Base-by-base conservation (phyloP, 2,888 invertebrate genomes). In the Microplitis deprimator region DNA sequence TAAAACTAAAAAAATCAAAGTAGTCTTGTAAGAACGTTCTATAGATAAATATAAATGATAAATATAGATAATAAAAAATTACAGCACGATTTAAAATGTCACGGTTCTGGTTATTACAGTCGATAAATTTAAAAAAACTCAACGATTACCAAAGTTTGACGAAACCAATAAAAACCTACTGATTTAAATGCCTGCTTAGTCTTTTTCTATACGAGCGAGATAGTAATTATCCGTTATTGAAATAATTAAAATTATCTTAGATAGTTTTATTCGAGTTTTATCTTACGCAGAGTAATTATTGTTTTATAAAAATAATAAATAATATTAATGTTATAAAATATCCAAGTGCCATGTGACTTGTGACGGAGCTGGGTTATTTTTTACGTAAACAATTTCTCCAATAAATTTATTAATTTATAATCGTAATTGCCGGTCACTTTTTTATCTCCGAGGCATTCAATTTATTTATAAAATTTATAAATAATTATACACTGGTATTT, bases 131-230 rank as follows among this genome's bases (percentile, higher is more conserved):
- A 10, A 13, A 50, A 8, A 50, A 50, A 13, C 13, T 13, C 50
- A 76, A 74, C 77, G 73, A 73, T 74, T 77, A 77, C 77, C 77
- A 77, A 77, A 77, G 77, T 77, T 77, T 67, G 70, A 70, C 65
- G 20, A 77, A 75, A 74, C 73, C 73, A 73, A 73, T 72, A 72
- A 72, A 64, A 40, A 29, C 59, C 10, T 41, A 20, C 70, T 13
- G 60, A 70, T 29, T 29, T 29, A 29, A 29, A 29, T 60, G 50
- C 50, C 70, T 8, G 59, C n/a, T 6, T 29, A 70, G n/a, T 70
- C 29, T 68, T 67, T 38, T 5, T 50, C 50, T 50, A 50, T 50
- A 50, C 13, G 50, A 50, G 50, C 50, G 8, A 8, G 50, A 50
- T 50, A 13, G 13, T 50, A 50, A 50, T 50, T 50, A 50, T 13